Base-by-base conservation (phyloP, 2,888 invertebrate genomes). In the Notodonta dromedarius region DNA sequence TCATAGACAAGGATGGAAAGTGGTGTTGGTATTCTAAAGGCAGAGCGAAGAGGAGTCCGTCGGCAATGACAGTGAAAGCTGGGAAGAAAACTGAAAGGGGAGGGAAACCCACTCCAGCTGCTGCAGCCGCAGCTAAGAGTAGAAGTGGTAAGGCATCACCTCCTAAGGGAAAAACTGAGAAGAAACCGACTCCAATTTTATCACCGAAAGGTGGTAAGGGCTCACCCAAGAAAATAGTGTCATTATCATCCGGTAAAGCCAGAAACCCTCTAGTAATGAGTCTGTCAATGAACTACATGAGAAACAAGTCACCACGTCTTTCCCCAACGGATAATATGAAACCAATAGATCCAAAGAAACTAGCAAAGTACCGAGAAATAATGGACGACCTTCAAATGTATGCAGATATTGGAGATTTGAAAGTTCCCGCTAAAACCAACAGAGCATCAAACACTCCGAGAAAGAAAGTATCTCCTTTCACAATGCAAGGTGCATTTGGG, bases 1-100 rank as follows among this genome's bases (percentile, higher is more conserved):
- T 89, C 58, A 70, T 93, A 40, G 91, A 91, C 61, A 88, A 88
- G 72, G 88, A 91, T 50, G 80, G 83, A 13, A 91, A 90, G 65
- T 93, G 93, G 93, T 86, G 74, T 7, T 89, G 82, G 82, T 93
- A 93, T 75, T 62, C 79, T 3, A 88, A 74, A 57, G 77, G 62
- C 46, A 82, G 73, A 61, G 46, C 61, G 46, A 60, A 64, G 9
- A 81, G 69, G 63, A 78, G 76, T 44, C 54, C 54, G 54, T 54
- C 54, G 14, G 44, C 42, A 5, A 24, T 44, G 42, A 44, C 44
- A 5, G 24, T 16, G 12, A 71, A 73, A 58, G 67, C 13, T 14
- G 42, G 69, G 39, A 82, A 77, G 44, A 78, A 67, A 39, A 62
- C 63, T 39, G 59, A 46, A 24, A 78, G 65, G 56, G 50, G 46